Evolutionary conservation across 2,113 vertebrate genomes (phyloP), one percentile per base, ranked within the genome.

Genomic region (Cyprinus carpio): DNA sequence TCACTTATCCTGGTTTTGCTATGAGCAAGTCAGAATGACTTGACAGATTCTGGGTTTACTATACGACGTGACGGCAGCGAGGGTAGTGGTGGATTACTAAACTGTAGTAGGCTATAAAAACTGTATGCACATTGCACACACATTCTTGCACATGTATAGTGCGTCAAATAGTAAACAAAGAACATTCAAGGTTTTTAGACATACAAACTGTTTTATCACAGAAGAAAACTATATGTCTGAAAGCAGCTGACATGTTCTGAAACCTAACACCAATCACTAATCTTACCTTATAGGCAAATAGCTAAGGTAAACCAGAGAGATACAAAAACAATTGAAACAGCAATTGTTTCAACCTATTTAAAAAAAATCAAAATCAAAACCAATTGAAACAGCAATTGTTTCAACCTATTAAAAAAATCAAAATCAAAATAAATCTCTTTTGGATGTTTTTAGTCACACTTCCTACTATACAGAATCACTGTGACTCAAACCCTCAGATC

Each of bases 21-120:
- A 40, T 16, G 46, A 75, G 31, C 83, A 9, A 89, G 91, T 93
- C 91, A 93, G 75, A 86, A 88, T 93, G 91, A 94, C 90, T 91
- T 67, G 88, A 89, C 93, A 92, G 13, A 83, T 87, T 91, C 74
- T 56, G 11, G 29, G 49, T 3, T 81, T 87, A 87, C 81, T 83
- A 65, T 83, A 88, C 74, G 64, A 46, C 0, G 4, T 87, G 29
- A 84, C 71, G 77, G 84, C 77, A 76, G 16, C 0, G 12, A 46
- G n/a, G 31, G 15, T 54, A 4, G 25, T 54, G n/a, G 12, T 54
- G 74, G n/a, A 54, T 25, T 29, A 9, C 67, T 37, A 11, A 69
- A 69, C 65, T 20, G 16, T 69, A 34, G 34, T 34, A 34, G 34
- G 34, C 6, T 40, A 40, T 40, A 37, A 5, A 71, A 37, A 11